phyloP scores from a whole-genome alignment of 2,888 invertebrate species.

The Brenthis hecate region DNA sequence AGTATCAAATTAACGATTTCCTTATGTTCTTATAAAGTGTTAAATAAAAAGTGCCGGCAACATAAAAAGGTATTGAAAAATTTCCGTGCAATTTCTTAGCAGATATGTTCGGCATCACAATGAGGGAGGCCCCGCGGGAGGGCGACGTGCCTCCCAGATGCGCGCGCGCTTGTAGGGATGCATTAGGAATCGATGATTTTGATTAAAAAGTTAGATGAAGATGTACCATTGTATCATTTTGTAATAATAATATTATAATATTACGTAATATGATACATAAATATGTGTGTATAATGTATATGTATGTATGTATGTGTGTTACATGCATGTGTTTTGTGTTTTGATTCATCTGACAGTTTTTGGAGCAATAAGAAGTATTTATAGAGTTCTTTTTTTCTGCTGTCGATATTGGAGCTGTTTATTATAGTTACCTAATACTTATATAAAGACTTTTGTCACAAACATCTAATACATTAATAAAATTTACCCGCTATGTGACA shows the following conservation, averaged over 20 bases:
- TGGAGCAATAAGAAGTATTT: no score
- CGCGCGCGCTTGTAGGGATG: constrained; percentile 49
- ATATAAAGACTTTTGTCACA: no score
- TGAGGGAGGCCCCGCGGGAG: constrained; percentile 49
- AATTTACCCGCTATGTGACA: no score
- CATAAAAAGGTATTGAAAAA: constrained; percentile 27
- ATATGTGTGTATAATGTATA: no score
- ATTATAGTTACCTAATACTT: no score
- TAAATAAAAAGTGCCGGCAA: constrained; percentile 1
- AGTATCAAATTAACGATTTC: not conserved
- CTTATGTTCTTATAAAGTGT: constrained; percentile 10
- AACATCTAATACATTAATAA: no score
- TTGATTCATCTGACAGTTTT: no score
- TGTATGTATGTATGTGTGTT: no score
- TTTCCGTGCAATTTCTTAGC: constrained; percentile 42
- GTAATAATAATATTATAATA: not conserved
- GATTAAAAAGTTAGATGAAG: not conserved
- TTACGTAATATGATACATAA: no score
- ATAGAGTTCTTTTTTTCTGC: no score
- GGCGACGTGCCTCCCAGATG: constrained; percentile 56
- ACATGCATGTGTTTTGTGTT: no score
- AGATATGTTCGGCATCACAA: constrained; percentile 51
- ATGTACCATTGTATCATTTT: not conserved
- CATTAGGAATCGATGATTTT: constrained; percentile 3
- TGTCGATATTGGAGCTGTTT: no score